Base-by-base conservation (phyloP, 2,888 invertebrate species). In the Charanyca ferruginea region DNA sequence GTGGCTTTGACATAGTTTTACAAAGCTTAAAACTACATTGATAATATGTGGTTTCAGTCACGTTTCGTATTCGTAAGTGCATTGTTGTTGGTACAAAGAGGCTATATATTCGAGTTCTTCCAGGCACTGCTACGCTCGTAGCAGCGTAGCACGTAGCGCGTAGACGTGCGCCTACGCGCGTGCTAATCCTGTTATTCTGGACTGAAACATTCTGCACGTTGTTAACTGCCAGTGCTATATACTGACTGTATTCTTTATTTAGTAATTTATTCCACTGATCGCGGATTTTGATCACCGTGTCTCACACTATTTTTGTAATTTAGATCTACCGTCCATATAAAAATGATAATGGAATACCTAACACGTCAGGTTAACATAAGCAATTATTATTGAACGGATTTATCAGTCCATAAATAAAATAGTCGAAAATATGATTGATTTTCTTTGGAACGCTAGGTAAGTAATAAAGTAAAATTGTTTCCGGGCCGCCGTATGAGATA, bases 1-100 rank as follows among this genome's bases (percentile, higher is more conserved):
- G 77, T 72, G 48, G 55, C 77, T 72, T 72, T 59, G 62, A 62
- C 51, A 59, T 66, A 55, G 77, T 75, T 71, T 51, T 51, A 47
- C 47, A 44, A 62, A 52, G 54, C 61, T 44, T 35, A 45, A 22
- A 35, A 49, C 6, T 20, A 25, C 23, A 59, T 44, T n/a, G n/a
- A n/a, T n/a, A n/a, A n/a, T 44, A n/a, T 11, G 42, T 41, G 13
- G 28, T 66, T 66, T 58, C 38, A 49, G 66, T 9, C 49, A 44
- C 44, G 38, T 54, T 59, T 44, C 20, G 28, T 58, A 16, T 71
- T 38, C 6, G 23, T 23, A 32, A 22, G 25, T 63, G 53, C 35
- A 53, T 60, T 60, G 44, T 57, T 16, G n/a, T 47, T 16, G 32
- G 3, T 4, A 20, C 44, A 23, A 20, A 9, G 32, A 11, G 3